Evolutionary conservation across 2,888 invertebrate genomes (phyloP), one percentile per base, ranked within the genome.

Genomic region (Thelaira solivaga): DNA sequence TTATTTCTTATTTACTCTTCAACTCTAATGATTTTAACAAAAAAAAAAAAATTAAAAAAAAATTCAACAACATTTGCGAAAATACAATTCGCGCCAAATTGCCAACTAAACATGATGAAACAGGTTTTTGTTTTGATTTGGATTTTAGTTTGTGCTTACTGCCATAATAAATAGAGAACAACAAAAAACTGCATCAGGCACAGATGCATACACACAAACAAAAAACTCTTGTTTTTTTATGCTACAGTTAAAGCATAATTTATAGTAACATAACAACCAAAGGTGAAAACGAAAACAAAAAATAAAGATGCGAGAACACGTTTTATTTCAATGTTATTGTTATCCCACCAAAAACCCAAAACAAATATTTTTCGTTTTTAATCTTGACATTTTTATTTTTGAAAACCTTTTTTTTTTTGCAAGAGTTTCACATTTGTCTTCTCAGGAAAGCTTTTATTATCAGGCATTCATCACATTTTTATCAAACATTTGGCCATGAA

Each of bases 11-110:
- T 13, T 13, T 36, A 13, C 5, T 36, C 13, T 4, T 6, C n/a
- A 36, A 34, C 4, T 34, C n/a, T 34, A 34, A 34, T 11, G 4
- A 34, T 4, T n/a, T n/a, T 11, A 34, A 34, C n/a, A 39, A 26
- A n/a, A 62, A 53, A 11, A 65, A 41, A 5, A 41, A 47, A 11
- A 59, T 4, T 18, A 29, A 59, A 29, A 20, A 39, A 20, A 41
- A 53, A 1, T 13, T 10, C 5, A 6, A 29, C 26, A 74, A 61
- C 3, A n/a, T n/a, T n/a, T n/a, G n/a, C n/a, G n/a, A n/a, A n/a
- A n/a, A n/a, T n/a, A n/a, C n/a, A 34, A 39, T 62, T 68, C 64
- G 64, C 76, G 64, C 76, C 76, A 76, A 76, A 64, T 76, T 64
- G 20, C 20, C 11, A 67, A 64, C n/a, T 47, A 29, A 24, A 39